Evolutionary conservation across 2,797 vertebrate species (phyloP).

Genomic region (Melanotaenia nigrans): DNA sequence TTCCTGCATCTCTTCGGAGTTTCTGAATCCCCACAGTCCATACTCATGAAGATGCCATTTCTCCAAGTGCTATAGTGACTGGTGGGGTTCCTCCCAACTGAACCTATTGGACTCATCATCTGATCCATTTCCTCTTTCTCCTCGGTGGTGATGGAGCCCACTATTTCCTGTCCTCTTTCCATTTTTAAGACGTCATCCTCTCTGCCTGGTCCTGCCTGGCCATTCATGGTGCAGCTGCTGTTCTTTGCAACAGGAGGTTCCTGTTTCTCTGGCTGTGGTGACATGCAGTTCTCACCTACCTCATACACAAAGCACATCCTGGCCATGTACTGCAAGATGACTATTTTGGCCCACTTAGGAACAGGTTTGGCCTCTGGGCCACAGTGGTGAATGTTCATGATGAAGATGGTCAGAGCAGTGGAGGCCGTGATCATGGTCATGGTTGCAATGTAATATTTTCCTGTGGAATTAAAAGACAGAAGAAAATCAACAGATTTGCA

Average conservation of each 20-base stretch:
- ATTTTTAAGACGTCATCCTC: slow-evolving; percentile 58
- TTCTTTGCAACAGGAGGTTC: slow-evolving; percentile 40
- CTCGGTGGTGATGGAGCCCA: slow-evolving; percentile 20
- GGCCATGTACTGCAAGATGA: slow-evolving; percentile 90
- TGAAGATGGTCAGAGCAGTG: slow-evolving; percentile 92
- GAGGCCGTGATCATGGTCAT: slow-evolving; percentile 96
- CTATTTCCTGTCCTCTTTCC: slow-evolving; percentile 58
- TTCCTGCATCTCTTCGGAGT: slow-evolving; percentile 47
- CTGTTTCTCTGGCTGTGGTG: slow-evolving; percentile 56
- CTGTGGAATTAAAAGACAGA: slow-evolving; percentile 67
- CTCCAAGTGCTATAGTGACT: slow-evolving; percentile 51
- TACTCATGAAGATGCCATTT: slow-evolving; percentile 53
- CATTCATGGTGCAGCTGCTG: slow-evolving; percentile 63
- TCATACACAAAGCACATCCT: slow-evolving; percentile 89
- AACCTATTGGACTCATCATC: slow-evolving; percentile 63
- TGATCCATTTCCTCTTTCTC: slow-evolving; percentile 73
- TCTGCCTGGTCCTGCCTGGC: slow-evolving; percentile 59
- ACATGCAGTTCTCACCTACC: slow-evolving; percentile 88
- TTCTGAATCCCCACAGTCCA: slow-evolving; percentile 42
- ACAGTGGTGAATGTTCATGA: slow-evolving; percentile 94
- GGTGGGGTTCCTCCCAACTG: slow-evolving; percentile 66
- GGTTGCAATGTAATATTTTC: slow-evolving; percentile 95
- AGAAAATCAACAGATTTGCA: slow-evolving; percentile 9
- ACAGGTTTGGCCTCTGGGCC: slow-evolving; percentile 89
- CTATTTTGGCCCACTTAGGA: slow-evolving; percentile 87